phyloP scores from a whole-genome alignment of 2,888 invertebrate genomes.

The Tubulanus polymorphus region DNA sequence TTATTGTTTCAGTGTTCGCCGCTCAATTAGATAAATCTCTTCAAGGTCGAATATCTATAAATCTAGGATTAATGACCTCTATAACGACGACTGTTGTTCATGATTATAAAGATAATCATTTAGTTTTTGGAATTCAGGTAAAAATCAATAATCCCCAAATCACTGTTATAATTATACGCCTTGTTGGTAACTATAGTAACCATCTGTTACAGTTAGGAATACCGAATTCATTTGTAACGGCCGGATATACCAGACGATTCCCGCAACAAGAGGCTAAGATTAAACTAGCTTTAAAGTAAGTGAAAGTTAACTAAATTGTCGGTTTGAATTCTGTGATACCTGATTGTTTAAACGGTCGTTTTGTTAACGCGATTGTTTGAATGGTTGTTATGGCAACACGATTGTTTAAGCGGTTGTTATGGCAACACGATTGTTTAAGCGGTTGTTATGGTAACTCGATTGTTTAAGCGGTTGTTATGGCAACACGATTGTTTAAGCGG shows the following conservation, averaged over 20 bases:
- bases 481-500: too few species aligned
- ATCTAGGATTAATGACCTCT: conserved; percentile 65
- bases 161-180: neutral
- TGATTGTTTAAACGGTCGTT: too few species aligned
- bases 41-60: conserved; percentile 82
- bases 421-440: too few species aligned
- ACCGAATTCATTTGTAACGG: conserved; percentile 35
- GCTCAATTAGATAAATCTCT: conserved; percentile 83
- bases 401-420: too few species aligned
- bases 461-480: too few species aligned
- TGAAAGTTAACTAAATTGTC: conserved; percentile 24
- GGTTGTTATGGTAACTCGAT: too few species aligned
- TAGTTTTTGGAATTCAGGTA: conserved; percentile 72
- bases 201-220: conserved; percentile 44
- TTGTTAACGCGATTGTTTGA: too few species aligned
- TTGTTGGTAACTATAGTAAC: neutral
- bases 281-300: conserved; percentile 74
- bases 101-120: conserved; percentile 66
- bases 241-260: conserved; percentile 74
- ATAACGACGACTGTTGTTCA: conserved; percentile 79
- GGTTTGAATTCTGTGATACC: too few species aligned
- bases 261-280: conserved; percentile 71
- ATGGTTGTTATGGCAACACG: too few species aligned
- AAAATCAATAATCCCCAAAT: too few species aligned
- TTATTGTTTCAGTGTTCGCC: conserved; percentile 60